These are phyloP conservation scores for Sepioteuthis lessoniana DNA, from an alignment of 2,888 invertebrate genomes.

Conservation along the genomic window DNA sequence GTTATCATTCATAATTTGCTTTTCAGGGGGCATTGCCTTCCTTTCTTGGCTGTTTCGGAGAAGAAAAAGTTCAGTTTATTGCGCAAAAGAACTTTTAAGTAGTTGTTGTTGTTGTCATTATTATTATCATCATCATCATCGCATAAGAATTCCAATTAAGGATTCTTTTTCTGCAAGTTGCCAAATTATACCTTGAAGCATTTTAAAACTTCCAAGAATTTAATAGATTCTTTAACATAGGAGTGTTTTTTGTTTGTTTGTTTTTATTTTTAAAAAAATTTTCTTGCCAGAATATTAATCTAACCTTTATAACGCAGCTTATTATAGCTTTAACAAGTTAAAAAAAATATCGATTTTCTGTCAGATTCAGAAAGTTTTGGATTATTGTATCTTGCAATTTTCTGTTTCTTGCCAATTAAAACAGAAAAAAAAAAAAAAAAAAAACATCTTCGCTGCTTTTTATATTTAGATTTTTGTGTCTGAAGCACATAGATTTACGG, in stretches of 20 bases:
- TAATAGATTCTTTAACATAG: background rate
- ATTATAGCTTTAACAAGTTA: background rate
- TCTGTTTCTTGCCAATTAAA: background rate
- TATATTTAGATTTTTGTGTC: no score
- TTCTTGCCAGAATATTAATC: background rate
- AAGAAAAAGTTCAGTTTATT: no score
- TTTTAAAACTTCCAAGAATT: background rate
- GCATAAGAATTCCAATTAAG: background rate
- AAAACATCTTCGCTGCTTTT: no score
- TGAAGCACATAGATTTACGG: no score
- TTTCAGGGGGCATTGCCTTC: no score
- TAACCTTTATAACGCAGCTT: background rate
- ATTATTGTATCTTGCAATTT: background rate
- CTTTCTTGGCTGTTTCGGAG: no score
- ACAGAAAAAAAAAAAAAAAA: background rate
- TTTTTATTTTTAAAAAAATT: no score
- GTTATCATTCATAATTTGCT: no score
- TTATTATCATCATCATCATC: background rate
- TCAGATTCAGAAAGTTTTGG: background rate
- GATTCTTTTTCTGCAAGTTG: background rate
- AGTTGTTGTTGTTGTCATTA: no score
- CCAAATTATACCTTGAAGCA: background rate
- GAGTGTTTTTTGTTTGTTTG: background rate
- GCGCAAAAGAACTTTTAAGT: no score
- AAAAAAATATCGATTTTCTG: background rate